A percentile compares a stretch with the other conserved stretches of the same genome.
Conservation (phyloP, 2,888 invertebrate genomes). For the Xestia rhomboidea region DNA sequence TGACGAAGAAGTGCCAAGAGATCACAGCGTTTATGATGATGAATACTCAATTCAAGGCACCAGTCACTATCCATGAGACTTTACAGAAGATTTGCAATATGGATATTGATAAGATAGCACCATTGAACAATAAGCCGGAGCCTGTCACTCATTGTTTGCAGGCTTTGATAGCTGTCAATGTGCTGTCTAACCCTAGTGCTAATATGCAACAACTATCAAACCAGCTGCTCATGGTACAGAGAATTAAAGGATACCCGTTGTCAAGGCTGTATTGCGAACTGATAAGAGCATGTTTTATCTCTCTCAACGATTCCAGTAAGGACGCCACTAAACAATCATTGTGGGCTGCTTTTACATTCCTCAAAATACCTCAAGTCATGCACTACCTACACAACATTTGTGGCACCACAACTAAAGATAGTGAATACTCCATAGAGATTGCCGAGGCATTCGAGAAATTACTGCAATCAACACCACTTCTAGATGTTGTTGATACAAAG, state of each 20-base stretch:
- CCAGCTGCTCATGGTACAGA: constrained; percentile 95
- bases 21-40: constrained; percentile 92
- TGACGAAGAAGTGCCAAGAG: constrained; percentile 94
- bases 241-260: constrained; percentile 95
- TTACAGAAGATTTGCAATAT: constrained; percentile 91
- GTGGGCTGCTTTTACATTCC: constrained; percentile 98
- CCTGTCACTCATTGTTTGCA: constrained; percentile 94
- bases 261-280: constrained; percentile 96
- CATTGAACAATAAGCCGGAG: constrained; percentile 90
- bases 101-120: constrained; percentile 91
- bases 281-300: constrained; percentile 96
- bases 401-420: constrained; percentile 90
- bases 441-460: constrained; percentile 96
- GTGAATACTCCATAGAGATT: constrained; percentile 94
- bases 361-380: constrained; percentile 96
- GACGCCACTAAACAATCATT: constrained; percentile 95
- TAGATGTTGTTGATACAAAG: constrained; percentile 97
- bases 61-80: constrained; percentile 91
- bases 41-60: constrained; percentile 90
- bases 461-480: constrained; percentile 95
- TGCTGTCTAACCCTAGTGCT: constrained; percentile 95
- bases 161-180: constrained; percentile 95
- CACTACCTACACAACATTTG: constrained; percentile 92
- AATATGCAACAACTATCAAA: constrained; percentile 95
- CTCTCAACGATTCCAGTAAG: constrained; percentile 96